Evolutionary conservation across 2,797 vertebrate species (phyloP), one percentile per base, ranked within the genome.

Genomic region (Stomatorhinus walkeri): DNA sequence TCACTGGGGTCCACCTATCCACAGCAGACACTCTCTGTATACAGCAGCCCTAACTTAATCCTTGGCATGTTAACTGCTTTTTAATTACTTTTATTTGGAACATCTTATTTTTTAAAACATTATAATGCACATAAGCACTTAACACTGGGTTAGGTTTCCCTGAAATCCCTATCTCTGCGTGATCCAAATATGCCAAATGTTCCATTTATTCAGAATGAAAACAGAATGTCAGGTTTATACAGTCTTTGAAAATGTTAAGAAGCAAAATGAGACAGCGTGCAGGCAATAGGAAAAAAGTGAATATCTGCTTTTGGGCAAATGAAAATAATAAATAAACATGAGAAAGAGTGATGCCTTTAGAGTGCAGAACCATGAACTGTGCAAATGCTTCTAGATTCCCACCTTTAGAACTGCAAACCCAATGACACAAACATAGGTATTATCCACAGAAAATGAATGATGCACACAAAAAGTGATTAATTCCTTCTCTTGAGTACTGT

Each of bases 91-190:
- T 79, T 4, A 40, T 52, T 22, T 85, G 87, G 87, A 88, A 72
- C 56, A 87, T 40, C 28, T 83, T 28, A 43, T 12, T 46, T 87
- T 88, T 87, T 76, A 51, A 91, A 90, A 88, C 89, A 90, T 89
- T 89, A 88, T 36, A 81, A 54, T 1, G 72, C 51, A 88, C 89
- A 89, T 19, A 86, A 24, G 61, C 14, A 3, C 19, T 89, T 87
- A 83, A 88, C 32, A 85, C 22, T 12, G 88, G 76, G 22, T 49
- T 56, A 14, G 16, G 14, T 84, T 85, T 85, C 88, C 56, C 24
- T 85, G 24, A 51, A 28, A 40, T 46, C n/a, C 8, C 76, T 79
- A 24, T 9, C 40, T 85, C 54, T 54, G 40, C 40, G 19, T 59
- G 54, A 56, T 43, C 12, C 12, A 49, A 49, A 85, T 1, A 51